These are phyloP conservation scores for Baccha elongata DNA, from an alignment of 2,888 invertebrate species.

Conservation along the genomic window DNA sequence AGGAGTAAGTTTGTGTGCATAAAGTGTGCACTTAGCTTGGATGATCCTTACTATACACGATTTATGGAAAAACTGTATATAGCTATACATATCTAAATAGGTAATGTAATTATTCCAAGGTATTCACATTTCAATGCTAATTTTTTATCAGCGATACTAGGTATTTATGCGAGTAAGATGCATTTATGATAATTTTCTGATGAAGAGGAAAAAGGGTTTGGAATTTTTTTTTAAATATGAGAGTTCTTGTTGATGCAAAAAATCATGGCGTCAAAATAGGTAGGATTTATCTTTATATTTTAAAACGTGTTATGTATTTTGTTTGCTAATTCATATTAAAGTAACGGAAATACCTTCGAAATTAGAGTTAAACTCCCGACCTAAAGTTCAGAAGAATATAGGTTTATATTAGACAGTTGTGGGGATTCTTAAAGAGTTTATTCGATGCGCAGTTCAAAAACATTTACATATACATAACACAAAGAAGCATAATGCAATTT, in stretches of 20 bases:
- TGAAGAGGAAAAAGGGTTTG: neutral
- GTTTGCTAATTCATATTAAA: neutral
- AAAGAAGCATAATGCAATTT: no score
- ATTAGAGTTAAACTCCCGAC: no score
- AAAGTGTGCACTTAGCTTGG: slow-evolving; percentile 5
- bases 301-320: neutral
- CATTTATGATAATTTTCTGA: slow-evolving; percentile 24
- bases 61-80: slow-evolving; percentile 19
- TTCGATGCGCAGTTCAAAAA: no score
- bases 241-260: neutral
- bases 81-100: no score
- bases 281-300: neutral
- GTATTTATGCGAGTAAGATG: slow-evolving; percentile 51
- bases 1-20: slow-evolving; percentile 22
- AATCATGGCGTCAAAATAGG: neutral
- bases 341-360: no score
- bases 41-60: slow-evolving; percentile 36
- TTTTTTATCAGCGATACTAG: slow-evolving; percentile 57
- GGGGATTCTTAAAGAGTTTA: no score
- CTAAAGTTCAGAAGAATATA: no score
- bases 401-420: no score
- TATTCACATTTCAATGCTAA: slow-evolving; percentile 72
- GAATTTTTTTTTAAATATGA: slow-evolving; percentile 3
- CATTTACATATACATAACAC: no score
- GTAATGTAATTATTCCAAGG: slow-evolving; percentile 60